phyloP scores from a whole-genome alignment of 1,140 invertebrate genomes.

The Zaprionus davidi region DNA sequence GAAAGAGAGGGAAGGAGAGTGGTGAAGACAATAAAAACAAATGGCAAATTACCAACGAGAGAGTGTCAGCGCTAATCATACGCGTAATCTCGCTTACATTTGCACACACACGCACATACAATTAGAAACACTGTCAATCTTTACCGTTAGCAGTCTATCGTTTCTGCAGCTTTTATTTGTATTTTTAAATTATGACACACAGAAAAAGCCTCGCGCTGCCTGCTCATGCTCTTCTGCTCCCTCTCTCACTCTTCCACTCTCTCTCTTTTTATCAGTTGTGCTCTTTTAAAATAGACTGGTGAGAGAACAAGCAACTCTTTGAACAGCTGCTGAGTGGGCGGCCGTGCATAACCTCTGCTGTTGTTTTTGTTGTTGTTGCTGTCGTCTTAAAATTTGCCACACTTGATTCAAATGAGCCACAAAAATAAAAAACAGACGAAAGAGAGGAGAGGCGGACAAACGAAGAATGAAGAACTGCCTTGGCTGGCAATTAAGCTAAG shows the following conservation, averaged over 20 bases:
- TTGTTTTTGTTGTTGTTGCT: constrained; percentile 25
- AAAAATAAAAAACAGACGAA: constrained; percentile 48
- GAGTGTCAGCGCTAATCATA: constrained; percentile 55
- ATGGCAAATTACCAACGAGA: constrained; percentile 39
- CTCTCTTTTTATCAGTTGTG: not conserved
- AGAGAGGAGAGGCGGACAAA: constrained; percentile 24
- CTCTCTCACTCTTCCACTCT: constrained; percentile 7
- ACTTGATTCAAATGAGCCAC: constrained; percentile 57
- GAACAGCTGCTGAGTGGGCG: constrained; percentile 75
- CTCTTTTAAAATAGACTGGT: constrained; percentile 9
- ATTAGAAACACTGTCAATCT: constrained; percentile 42
- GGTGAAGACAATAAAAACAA: constrained; percentile 27
- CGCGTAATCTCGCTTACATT: constrained; percentile 42
- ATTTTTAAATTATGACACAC: constrained; percentile 81
- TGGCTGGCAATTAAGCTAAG: constrained; percentile 64
- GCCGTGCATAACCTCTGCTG: constrained; percentile 45
- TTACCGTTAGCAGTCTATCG: constrained; percentile 62
- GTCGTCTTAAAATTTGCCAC: constrained; percentile 42
- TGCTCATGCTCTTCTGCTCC: constrained; percentile 17
- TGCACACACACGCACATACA: constrained; percentile 9
- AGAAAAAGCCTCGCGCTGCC: constrained; percentile 27
- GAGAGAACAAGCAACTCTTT: constrained; percentile 43
- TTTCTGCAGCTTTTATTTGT: constrained; percentile 57
- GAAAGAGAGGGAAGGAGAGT: not conserved
- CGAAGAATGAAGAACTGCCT: constrained; percentile 19